Base-by-base conservation (phyloP, 2,113 vertebrate genomes). In the Petromus typicus region DNA sequence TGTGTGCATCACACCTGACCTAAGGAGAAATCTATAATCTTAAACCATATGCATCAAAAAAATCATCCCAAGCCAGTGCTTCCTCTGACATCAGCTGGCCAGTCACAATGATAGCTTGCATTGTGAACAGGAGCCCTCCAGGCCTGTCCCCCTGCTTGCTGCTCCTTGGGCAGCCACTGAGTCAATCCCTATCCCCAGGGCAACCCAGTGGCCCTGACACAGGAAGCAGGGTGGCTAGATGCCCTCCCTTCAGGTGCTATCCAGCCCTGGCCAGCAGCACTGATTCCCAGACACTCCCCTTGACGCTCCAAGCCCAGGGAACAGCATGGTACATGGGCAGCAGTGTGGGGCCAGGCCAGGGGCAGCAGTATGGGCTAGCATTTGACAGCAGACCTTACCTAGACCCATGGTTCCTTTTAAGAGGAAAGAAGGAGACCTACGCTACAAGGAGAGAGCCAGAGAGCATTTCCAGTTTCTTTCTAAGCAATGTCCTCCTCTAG, bases 71-170 rank as follows among this genome's bases (percentile, higher is more conserved):
- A 34, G 43, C 75, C 61, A 63, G 27, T 6, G 3, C 63, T 69
- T 59, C 0, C 4, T 40, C 40, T 3, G 18, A 17, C 13, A 7
- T 25, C 48, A 17, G 6, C 8, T 57, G 18, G 6, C 63, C 3
- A 17, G 34, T 51, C 25, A 14, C 3, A 3, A 34, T 32, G 18
- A 45, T 2, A 30, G 14, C 30, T 69, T 7, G 5, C n/a, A 51
- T 32, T 30, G 30, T 30, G 43, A 32, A 23, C 48, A 25, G 23
- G 40, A 63, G 61, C 9, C 25, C 20, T 34, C n/a, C 37, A 20
- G 0, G 30, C 43, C 25, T 23, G 32, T 32, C 30, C 43, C 64
- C 37, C 71, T 25, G 51, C n/a, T 1, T 34, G 64, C 71, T 40
- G 25, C 20, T 23, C 34, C 18, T 8, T 3, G 11, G 61, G 30